Conservation (phyloP, 2,888 invertebrate species). For the Polymixis lichenea region DNA sequence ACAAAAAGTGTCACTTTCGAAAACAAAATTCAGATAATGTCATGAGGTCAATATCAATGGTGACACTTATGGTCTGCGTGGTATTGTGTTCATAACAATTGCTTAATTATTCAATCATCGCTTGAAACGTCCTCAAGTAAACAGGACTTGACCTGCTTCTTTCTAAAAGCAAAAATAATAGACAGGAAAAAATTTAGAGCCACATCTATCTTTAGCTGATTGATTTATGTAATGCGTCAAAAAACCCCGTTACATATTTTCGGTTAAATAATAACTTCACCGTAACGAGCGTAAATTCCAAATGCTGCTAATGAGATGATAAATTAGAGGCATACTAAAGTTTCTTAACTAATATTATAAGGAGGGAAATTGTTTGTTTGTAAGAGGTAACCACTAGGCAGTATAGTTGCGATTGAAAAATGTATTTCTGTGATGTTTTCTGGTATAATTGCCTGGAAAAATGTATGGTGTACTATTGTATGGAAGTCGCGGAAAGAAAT, state of each 20-base stretch:
- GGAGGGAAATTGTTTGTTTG: too few species aligned
- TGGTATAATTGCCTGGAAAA: too few species aligned
- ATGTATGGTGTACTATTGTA: too few species aligned
- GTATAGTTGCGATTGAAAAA: too few species aligned
- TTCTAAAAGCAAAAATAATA: conserved; percentile 27
- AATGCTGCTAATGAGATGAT: conserved; percentile 7
- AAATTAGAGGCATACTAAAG: not conserved
- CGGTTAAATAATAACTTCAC: conserved; percentile 10
- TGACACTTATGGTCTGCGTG: conserved; percentile 22
- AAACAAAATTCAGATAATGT: conserved; percentile 47
- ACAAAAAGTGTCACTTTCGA: conserved; percentile 21
- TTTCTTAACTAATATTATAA: not conserved
- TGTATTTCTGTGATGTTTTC: too few species aligned
- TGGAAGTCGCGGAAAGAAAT: too few species aligned
- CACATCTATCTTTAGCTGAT: conserved; percentile 5
- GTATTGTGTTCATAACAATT: conserved; percentile 39
- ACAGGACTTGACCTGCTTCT: conserved; percentile 48
- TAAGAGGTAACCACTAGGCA: too few species aligned
- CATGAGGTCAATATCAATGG: conserved; percentile 50
- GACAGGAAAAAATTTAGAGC: conserved; percentile 22
- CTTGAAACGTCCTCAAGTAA: conserved; percentile 30
- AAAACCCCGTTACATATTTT: conserved; percentile 26
- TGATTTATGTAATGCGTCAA: conserved; percentile 35
- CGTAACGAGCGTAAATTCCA: conserved; percentile 30
- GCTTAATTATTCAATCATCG: conserved; percentile 25